Evolutionary conservation across 2,888 invertebrate genomes (phyloP).

Genomic region (Trachelus troglodyta): DNA sequence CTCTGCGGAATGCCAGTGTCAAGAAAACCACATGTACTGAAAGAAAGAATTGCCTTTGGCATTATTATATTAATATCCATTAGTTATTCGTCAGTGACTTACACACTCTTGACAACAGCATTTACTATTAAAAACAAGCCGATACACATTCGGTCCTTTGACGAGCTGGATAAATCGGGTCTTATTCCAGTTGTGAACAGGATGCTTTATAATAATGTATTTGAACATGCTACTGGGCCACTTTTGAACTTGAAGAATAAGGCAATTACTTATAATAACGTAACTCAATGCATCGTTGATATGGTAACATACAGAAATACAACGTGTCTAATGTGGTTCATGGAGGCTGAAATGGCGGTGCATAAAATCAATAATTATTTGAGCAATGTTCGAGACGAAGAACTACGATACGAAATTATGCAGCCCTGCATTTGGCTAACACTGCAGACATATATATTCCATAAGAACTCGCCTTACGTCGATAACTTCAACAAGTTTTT

Average conservation of each 20-base stretch:
- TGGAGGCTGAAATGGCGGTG: background rate
- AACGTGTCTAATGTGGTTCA: background rate
- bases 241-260: conserved; percentile 10
- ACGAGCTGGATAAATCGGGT: conserved; percentile 14
- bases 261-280: background rate
- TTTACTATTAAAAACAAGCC: background rate
- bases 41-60: conserved; percentile 28
- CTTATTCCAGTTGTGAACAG: conserved; percentile 15
- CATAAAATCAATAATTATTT: too few species aligned
- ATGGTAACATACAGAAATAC: background rate
- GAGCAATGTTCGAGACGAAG: too few species aligned
- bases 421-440: background rate
- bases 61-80: background rate
- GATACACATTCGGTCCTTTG: conserved; percentile 15
- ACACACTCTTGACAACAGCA: conserved; percentile 12
- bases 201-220: background rate
- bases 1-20: conserved; percentile 23
- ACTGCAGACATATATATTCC: too few species aligned
- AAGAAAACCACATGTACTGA: background rate
- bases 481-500: background rate
- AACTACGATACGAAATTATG: background rate
- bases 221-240: background rate
- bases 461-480: background rate
- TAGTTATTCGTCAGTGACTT: conserved; percentile 17
- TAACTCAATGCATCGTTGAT: background rate